Percentiles rank a stretch among this genome's conserved stretches.
Conservation (phyloP, 2,113 vertebrate genomes). For the Melanerpes aurifrons region DNA sequence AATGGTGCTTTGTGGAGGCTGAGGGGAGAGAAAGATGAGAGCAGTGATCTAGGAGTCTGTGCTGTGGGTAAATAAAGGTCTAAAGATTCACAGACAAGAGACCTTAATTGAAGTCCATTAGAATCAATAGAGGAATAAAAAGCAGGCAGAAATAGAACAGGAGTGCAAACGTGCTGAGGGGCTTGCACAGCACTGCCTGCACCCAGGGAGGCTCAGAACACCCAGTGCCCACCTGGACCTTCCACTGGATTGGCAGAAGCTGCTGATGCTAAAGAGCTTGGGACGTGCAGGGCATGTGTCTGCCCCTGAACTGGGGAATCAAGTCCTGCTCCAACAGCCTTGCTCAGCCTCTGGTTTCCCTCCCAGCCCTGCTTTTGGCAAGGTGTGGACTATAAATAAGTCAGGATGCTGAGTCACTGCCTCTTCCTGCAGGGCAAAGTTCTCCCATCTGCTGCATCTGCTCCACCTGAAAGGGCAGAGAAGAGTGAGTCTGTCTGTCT, state of each 20-base stretch:
- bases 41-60: background rate
- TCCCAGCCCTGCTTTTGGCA: background rate
- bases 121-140: constrained; percentile 57
- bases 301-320: background rate
- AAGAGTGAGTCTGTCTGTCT: background rate
- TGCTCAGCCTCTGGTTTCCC: background rate
- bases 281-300: background rate
- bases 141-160: constrained; percentile 20
- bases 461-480: background rate
- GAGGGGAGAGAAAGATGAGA: background rate
- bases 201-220: background rate
- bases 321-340: background rate
- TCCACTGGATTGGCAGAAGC: background rate
- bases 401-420: background rate
- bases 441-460: background rate
- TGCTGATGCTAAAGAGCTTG: background rate
- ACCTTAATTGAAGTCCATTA: constrained; percentile 63
- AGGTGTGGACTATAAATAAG: background rate
- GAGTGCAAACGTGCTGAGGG: background rate
- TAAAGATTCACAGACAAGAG: constrained; percentile 21
- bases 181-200: background rate
- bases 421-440: background rate
- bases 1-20: background rate
- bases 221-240: background rate
- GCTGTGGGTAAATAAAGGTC: constrained; percentile 46